Conservation (phyloP, 2,113 vertebrate species). For the Aphyosemion australe region DNA sequence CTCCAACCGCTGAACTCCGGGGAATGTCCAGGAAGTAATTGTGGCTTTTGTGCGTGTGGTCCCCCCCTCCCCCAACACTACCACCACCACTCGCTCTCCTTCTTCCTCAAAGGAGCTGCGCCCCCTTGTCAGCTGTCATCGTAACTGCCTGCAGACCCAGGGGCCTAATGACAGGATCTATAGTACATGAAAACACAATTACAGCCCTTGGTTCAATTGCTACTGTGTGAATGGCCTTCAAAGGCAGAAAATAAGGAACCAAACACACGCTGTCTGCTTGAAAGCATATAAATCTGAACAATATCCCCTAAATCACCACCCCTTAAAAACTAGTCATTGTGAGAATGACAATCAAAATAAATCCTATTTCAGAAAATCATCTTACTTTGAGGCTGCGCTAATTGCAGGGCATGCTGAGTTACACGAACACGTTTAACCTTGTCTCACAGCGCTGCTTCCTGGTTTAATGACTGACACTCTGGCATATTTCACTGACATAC, state of each 20-base stretch:
- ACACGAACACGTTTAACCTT: conserved; percentile 51
- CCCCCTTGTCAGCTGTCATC: conserved; percentile 79
- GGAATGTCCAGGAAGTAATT: conserved; percentile 73
- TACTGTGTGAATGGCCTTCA: conserved; percentile 73
- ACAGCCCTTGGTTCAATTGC: conserved; percentile 71
- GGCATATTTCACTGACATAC: conserved; percentile 31
- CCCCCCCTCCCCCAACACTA: conserved; percentile 1
- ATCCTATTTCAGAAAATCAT: conserved; percentile 9
- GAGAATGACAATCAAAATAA: conserved; percentile 16
- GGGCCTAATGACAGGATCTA: conserved; percentile 77
- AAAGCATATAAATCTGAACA: conserved; percentile 43
- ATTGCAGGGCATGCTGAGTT: conserved; percentile 28
- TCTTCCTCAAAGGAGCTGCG: conserved; percentile 63
- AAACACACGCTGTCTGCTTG: conserved; percentile 49
- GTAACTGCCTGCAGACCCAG: conserved; percentile 71
- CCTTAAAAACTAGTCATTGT: conserved; percentile 32
- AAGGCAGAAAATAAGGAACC: conserved; percentile 36
- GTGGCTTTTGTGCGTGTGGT: conserved; percentile 72
- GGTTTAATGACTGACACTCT: conserved; percentile 53
- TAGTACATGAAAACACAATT: conserved; percentile 81
- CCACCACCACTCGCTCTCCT: not conserved
- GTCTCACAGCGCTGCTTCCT: conserved; percentile 19
- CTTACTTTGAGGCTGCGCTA: conserved; percentile 12
- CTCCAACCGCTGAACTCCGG: conserved; percentile 68
- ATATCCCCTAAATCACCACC: conserved; percentile 56